A percentile compares a stretch with the other conserved stretches of the same genome.
phyloP scores from a whole-genome alignment of 2,113 vertebrate species.

The Phaetusa simplex region DNA sequence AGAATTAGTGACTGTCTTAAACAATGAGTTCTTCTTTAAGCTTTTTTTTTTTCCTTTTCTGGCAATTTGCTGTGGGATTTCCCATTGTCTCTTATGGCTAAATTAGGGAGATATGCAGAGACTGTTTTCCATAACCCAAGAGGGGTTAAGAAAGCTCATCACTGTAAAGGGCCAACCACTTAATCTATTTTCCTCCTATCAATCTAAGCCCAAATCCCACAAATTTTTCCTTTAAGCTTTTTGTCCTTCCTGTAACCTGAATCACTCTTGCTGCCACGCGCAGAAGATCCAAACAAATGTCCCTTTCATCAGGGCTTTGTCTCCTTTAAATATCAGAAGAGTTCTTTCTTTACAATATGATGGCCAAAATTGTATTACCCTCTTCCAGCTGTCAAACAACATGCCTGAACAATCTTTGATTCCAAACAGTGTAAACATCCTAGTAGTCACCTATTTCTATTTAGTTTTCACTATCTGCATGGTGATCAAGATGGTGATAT shows the following conservation, averaged over 20 bases:
- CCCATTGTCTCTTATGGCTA: neutral
- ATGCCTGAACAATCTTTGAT: neutral
- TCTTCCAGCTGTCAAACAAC: neutral
- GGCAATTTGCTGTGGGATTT: neutral
- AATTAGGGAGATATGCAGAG: neutral
- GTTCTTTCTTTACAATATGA: neutral
- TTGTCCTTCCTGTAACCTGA: neutral
- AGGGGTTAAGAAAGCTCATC: neutral
- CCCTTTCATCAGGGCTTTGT: neutral
- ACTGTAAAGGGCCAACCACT: neutral
- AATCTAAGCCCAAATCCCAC: neutral
- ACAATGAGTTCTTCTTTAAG: neutral
- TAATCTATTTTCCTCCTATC: neutral
- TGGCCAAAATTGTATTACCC: neutral
- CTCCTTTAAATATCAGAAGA: neutral
- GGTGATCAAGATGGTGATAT: neutral
- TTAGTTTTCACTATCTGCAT: neutral
- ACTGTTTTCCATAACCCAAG: neutral
- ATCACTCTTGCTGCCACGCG: neutral
- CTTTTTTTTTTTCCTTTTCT: neutral
- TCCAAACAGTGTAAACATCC: neutral
- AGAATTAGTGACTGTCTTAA: neutral
- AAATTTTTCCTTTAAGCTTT: neutral
- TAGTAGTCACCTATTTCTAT: neutral
- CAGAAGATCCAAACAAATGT: neutral